phyloP scores from a whole-genome alignment of 2,888 invertebrate species.

The Dyspetes luteomarginatus region DNA sequence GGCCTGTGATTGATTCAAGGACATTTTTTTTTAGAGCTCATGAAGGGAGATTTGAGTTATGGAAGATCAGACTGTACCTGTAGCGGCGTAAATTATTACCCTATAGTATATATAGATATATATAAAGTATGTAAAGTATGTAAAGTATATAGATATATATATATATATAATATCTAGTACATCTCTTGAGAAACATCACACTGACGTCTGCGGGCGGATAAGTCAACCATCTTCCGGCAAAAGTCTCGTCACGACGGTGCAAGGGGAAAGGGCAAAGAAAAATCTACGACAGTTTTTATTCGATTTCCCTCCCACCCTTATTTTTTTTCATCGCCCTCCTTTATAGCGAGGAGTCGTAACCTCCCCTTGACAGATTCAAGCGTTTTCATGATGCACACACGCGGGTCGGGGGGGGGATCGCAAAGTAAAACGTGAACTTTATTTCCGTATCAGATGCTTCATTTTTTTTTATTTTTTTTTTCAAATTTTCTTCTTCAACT shows the following conservation, averaged over 20 bases:
- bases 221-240: constrained; percentile 11
- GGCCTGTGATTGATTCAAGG: background rate
- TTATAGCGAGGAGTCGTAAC: background rate
- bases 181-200: constrained; percentile 1
- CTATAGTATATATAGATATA: too few species aligned
- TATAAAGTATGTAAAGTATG: too few species aligned
- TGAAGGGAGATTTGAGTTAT: background rate
- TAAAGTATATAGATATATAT: background rate
- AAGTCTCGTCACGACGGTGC: background rate
- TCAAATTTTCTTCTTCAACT: background rate
- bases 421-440: background rate
- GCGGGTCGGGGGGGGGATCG: too few species aligned
- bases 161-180: background rate
- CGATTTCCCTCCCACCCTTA: too few species aligned
- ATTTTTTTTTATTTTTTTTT: too few species aligned
- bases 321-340: too few species aligned
- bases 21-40: background rate
- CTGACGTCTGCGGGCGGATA: constrained; percentile 25
- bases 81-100: background rate
- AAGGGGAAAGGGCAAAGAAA: too few species aligned
- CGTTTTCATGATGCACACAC: background rate
- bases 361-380: background rate
- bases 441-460: background rate
- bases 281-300: too few species aligned
- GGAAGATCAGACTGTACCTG: background rate